Percentiles rank a stretch among this genome's conserved stretches.
Evolutionary conservation across 2,888 invertebrate species (phyloP).

Genomic region (Ecliptopera silaceata): DNA sequence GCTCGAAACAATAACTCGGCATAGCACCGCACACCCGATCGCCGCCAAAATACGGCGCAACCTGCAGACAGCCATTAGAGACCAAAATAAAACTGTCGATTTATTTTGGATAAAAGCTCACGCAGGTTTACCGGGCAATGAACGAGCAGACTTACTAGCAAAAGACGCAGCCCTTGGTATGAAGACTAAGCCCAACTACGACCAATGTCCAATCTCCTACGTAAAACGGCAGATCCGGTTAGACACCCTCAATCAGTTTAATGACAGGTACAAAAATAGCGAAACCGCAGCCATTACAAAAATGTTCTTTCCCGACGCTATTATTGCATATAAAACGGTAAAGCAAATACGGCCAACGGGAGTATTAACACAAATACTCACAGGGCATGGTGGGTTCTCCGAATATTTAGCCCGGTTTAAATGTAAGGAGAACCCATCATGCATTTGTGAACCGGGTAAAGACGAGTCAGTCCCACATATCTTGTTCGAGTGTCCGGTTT

Average conservation of each 20-base stretch:
- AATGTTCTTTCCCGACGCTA: no score
- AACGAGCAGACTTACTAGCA: background rate
- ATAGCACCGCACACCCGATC: slow-evolving; percentile 7
- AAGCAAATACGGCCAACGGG: background rate
- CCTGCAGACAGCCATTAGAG: background rate
- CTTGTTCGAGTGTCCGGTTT: slow-evolving; percentile 1
- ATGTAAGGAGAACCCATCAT: no score
- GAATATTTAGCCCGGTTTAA: background rate
- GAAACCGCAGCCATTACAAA: no score
- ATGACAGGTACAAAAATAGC: no score
- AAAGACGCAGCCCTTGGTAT: background rate
- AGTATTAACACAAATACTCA: background rate
- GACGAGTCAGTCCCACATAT: no score
- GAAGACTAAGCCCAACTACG: no score
- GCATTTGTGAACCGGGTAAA: no score
- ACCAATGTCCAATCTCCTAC: no score
- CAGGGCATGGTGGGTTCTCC: background rate
- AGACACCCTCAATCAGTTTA: no score
- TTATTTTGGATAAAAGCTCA: slow-evolving; percentile 20
- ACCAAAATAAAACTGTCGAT: background rate
- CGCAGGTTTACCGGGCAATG: slow-evolving; percentile 7
- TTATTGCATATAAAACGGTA: background rate
- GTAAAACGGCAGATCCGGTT: no score
- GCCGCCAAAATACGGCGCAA: slow-evolving; percentile 1
- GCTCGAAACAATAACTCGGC: background rate